These are phyloP conservation scores for Neolamprologus ventralis DNA, from an alignment of 2,113 vertebrate genomes.

Conservation along the genomic window DNA sequence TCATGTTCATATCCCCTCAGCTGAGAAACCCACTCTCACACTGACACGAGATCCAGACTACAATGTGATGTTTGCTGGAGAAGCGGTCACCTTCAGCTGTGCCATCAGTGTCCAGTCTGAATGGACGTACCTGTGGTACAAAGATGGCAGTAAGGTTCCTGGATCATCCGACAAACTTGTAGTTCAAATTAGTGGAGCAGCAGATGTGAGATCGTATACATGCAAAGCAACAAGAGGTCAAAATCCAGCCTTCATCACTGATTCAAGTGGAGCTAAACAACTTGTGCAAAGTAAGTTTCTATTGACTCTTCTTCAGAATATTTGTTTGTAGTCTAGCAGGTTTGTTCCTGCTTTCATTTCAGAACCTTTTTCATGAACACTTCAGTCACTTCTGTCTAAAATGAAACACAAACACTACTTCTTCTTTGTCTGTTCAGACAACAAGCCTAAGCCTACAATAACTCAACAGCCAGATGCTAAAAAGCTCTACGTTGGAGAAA, in stretches of 20 bases:
- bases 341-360: background rate
- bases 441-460: background rate
- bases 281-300: background rate
- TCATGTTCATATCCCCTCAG: background rate
- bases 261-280: fast-evolving
- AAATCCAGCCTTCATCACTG: fast-evolving
- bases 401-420: background rate
- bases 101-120: background rate
- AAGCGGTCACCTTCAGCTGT: conserved; percentile 3
- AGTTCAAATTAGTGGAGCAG: fast-evolving
- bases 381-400: fast-evolving
- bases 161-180: fast-evolving
- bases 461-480: background rate
- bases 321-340: background rate
- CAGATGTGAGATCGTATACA: background rate
- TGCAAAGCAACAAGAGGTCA: conserved; percentile 23
- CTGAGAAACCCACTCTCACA: background rate
- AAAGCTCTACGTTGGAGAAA: conserved; percentile 17
- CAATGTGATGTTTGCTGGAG: background rate
- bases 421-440: background rate
- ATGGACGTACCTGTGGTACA: conserved; percentile 22
- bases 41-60: conserved; percentile 7
- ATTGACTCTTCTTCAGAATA: background rate
- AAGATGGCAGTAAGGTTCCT: fast-evolving
- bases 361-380: background rate